phyloP scores from a whole-genome alignment of 2,888 invertebrate species.

The Dorcus hopei region DNA sequence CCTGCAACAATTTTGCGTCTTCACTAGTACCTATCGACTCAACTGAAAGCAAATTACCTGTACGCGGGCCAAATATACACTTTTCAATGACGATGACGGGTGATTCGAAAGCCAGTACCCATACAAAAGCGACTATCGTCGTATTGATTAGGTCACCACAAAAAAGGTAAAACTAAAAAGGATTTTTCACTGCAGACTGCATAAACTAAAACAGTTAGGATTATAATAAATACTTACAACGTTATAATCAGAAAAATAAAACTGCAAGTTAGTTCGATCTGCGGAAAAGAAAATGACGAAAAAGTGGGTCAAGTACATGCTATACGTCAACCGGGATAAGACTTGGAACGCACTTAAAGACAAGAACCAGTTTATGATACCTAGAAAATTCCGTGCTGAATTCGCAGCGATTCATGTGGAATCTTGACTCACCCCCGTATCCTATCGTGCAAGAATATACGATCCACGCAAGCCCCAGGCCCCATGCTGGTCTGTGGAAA shows the following conservation, averaged over 20 bases:
- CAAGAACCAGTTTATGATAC: constrained; percentile 51
- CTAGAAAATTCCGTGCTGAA: constrained; percentile 38
- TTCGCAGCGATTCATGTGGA: no score
- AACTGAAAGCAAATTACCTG: no score
- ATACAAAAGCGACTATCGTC: constrained; percentile 44
- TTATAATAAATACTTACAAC: constrained; percentile 29
- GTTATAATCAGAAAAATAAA: constrained; percentile 31
- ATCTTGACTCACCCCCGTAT: constrained; percentile 21
- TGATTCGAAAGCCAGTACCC: constrained; percentile 51
- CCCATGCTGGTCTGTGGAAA: constrained; percentile 17
- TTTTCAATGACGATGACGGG: constrained; percentile 51
- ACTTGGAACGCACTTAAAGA: constrained; percentile 52
- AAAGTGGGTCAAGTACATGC: constrained; percentile 55
- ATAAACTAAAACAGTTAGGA: no score
- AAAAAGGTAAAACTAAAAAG: constrained; percentile 44
- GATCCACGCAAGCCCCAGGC: constrained; percentile 26
- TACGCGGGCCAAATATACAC: constrained; percentile 23
- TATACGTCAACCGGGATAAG: constrained; percentile 54
- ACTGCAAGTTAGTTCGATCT: constrained; percentile 27
- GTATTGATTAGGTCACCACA: constrained; percentile 49
- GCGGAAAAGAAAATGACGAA: constrained; percentile 36
- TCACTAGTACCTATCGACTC: no score
- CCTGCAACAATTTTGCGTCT: no score
- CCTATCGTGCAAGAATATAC: constrained; percentile 26
- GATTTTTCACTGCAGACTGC: no score